A percentile compares a stretch with the other conserved stretches of the same genome.
phyloP scores from a whole-genome alignment of 2,113 vertebrate species.

The Mesoclemmys tuberculata region DNA sequence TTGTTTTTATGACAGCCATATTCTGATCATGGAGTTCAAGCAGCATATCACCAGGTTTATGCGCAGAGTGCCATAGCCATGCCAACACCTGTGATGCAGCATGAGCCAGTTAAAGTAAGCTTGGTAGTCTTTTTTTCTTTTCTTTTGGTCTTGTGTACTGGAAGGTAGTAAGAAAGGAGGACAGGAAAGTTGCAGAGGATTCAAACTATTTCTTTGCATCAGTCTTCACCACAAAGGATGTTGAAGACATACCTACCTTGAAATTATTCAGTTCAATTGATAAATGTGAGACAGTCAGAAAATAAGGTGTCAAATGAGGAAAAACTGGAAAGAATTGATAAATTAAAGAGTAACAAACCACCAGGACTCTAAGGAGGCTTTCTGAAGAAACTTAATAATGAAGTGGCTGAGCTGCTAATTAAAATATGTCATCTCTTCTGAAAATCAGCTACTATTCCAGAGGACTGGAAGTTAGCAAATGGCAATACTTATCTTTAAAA shows the following conservation, averaged over 20 bases:
- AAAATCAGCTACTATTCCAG: not conserved
- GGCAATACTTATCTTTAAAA: not conserved
- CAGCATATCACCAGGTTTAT: conserved; percentile 74
- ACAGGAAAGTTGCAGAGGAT: not conserved
- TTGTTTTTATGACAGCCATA: conserved; percentile 68
- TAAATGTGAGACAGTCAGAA: not conserved
- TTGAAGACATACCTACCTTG: not conserved
- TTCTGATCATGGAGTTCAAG: conserved; percentile 79
- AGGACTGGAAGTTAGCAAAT: not conserved
- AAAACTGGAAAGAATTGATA: not conserved
- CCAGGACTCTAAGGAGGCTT: not conserved
- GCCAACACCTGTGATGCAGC: conserved; percentile 78
- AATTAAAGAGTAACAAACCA: not conserved
- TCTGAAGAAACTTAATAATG: not conserved
- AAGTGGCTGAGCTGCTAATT: not conserved
- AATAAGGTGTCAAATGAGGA: not conserved
- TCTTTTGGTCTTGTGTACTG: not conserved
- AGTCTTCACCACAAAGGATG: not conserved
- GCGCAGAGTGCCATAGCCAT: conserved; percentile 75
- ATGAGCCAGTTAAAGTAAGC: conserved; percentile 65
- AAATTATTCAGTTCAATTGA: not conserved
- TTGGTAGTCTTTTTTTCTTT: not conserved
- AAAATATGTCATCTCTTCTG: not conserved
- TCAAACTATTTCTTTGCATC: not conserved
- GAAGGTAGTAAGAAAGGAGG: not conserved